Evolutionary conservation across 1,140 invertebrate genomes (phyloP), one percentile per base, ranked within the genome.

Genomic region (Andrena cerasifolii): DNA sequence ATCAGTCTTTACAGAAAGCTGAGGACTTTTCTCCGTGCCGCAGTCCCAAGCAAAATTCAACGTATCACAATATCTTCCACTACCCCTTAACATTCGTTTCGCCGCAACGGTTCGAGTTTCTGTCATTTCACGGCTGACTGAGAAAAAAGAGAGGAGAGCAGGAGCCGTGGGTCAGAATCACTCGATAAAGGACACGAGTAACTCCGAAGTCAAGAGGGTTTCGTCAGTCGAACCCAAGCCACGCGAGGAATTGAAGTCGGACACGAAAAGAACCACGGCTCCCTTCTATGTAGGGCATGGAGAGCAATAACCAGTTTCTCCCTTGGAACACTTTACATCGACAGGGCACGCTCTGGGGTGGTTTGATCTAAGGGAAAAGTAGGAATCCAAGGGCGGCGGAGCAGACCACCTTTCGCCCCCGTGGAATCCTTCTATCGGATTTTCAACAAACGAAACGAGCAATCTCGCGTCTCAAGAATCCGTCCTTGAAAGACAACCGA

Each of bases 371-470:
- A 51, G 71, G 33, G 36, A 45, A 63, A 78, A 65, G n/a, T n/a
- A n/a, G 71, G 24, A 49, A 51, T 65, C 7, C 45, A 54, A 63
- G 47, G 65, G 76, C n/a, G 31, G n/a, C 8, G 26, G n/a, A n/a
- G 18, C 3, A 58, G 49, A 28, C 51, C 62, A 1, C 3, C 24
- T 10, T 5, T 21, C n/a, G 0, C 7, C 43, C 16, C 36, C 21
- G 5, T 18, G 56, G 66, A 78, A 83, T 78, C 51, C 82, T 51
- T 77, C 72, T 84, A 80, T 84, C 72, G 78, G 82, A 84, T 83
- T 79, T 83, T 83, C 78, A n/a, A 10, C 66, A 62, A 66, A 80
- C 72, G 43, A 66, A 84, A 76, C 66, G 78, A 72, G 77, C 82
- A 74, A 80, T 84, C 62, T 72, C 33, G 40, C 62, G 67, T 49